Evolutionary conservation across 2,113 vertebrate species (phyloP).

Genomic region (Raja brachyura): DNA sequence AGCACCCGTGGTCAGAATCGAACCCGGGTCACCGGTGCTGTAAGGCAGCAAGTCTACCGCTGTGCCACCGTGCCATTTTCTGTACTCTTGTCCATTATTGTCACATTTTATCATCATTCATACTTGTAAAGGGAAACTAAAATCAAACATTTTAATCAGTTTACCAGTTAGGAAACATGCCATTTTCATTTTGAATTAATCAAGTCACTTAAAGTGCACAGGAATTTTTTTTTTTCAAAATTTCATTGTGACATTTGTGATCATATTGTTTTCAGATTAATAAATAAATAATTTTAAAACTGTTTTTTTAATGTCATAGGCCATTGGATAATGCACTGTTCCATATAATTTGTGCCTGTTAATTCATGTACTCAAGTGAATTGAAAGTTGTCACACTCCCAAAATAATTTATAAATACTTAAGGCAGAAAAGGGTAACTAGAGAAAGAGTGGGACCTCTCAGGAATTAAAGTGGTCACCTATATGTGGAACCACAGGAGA

Average conservation of each 20-base stretch:
- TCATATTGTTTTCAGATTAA: neutral
- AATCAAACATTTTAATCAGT: neutral
- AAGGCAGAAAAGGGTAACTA: too few relatives aligned
- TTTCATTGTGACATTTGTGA: neutral
- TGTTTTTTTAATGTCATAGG: neutral
- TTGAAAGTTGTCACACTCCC: neutral
- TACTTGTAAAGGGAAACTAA: neutral
- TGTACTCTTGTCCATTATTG: neutral
- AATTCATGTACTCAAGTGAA: neutral
- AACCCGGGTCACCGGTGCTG: too few relatives aligned
- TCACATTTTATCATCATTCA: neutral
- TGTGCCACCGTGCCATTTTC: too few relatives aligned
- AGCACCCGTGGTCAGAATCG: too few relatives aligned
- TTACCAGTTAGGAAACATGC: neutral
- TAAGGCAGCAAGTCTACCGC: too few relatives aligned
- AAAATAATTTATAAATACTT: neutral
- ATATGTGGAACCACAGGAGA: too few relatives aligned
- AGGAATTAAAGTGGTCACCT: too few relatives aligned
- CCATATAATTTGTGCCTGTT: neutral
- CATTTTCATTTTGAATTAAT: neutral
- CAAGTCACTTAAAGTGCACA: too few relatives aligned
- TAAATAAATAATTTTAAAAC: neutral
- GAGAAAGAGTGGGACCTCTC: too few relatives aligned
- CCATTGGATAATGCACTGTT: neutral
- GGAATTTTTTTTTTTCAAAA: neutral